Percentiles rank a stretch among this genome's conserved stretches.
phyloP scores from a whole-genome alignment of 2,797 vertebrate species.

The Danio tinwini region DNA sequence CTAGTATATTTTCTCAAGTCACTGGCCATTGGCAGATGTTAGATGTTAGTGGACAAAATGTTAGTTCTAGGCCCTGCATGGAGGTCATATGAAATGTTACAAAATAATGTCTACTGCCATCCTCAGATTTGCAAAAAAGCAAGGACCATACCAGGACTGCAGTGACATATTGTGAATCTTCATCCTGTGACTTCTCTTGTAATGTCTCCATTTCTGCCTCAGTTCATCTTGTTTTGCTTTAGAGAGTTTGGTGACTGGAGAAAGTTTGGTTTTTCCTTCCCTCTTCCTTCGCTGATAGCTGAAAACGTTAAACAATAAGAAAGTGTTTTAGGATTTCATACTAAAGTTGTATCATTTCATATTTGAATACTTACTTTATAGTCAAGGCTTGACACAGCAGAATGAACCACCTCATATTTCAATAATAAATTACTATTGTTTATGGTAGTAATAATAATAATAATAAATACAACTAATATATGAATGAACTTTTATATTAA shows the following conservation, averaged over 20 bases:
- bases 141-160: neutral
- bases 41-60: no score
- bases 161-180: neutral
- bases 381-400: no score
- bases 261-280: slow-evolving; percentile 32
- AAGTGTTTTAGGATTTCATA: neutral
- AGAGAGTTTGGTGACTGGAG: slow-evolving; percentile 17
- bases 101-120: neutral
- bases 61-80: no score
- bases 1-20: no score
- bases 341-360: neutral
- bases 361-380: neutral
- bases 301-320: neutral
- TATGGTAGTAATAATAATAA: neutral
- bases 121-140: neutral
- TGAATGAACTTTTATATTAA: no score
- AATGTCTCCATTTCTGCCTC: slow-evolving; percentile 27
- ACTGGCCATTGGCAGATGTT: no score
- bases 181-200: slow-evolving; percentile 19
- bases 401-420: no score
- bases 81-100: neutral
- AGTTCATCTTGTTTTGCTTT: neutral
- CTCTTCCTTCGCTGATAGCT: slow-evolving; percentile 24
- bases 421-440: neutral
- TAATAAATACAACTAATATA: no score